phyloP scores from a whole-genome alignment of 1,140 invertebrate species.

The Drosophila varians region DNA sequence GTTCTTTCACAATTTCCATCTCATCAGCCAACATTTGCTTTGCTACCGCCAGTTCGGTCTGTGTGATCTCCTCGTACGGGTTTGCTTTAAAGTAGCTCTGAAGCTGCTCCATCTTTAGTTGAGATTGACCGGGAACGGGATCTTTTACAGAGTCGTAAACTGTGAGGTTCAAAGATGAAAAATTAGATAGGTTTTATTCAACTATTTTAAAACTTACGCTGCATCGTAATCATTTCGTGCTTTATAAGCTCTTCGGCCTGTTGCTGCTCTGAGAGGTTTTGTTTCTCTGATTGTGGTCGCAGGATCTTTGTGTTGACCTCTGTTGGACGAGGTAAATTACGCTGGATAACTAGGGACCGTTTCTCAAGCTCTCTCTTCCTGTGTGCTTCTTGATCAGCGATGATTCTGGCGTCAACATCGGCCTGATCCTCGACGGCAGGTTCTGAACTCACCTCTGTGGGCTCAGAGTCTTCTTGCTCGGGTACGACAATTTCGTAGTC shows the following conservation, averaged over 20 bases:
- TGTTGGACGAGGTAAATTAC: conserved; percentile 93
- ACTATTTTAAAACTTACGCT: conserved; percentile 84
- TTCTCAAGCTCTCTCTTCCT: conserved; percentile 87
- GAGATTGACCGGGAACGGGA: conserved; percentile 84
- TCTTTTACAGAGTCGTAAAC: conserved; percentile 92
- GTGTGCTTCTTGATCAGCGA: conserved; percentile 69
- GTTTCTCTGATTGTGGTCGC: conserved; percentile 88
- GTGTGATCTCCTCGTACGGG: conserved; percentile 90
- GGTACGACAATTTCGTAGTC: conserved; percentile 99
- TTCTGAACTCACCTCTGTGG: conserved; percentile 83
- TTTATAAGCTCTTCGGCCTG: conserved; percentile 99
- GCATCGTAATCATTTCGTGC: conserved; percentile 97
- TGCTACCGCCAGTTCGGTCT: conserved; percentile 89
- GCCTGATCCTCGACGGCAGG: conserved; percentile 92
- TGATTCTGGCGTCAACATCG: conserved; percentile 90
- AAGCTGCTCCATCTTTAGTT: conserved; percentile 83
- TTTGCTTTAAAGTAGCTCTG: conserved; percentile 91
- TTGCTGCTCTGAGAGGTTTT: conserved; percentile 93
- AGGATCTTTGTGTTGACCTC: conserved; percentile 94
- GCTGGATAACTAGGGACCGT: conserved; percentile 95
- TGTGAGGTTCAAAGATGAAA: neutral
- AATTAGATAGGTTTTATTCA: neutral
- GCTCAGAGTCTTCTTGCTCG: conserved; percentile 90
- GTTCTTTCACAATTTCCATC: conserved; percentile 95
- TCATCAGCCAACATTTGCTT: conserved; percentile 90